Conservation (phyloP, 2,888 invertebrate species). For the Lycaena phlaeas region DNA sequence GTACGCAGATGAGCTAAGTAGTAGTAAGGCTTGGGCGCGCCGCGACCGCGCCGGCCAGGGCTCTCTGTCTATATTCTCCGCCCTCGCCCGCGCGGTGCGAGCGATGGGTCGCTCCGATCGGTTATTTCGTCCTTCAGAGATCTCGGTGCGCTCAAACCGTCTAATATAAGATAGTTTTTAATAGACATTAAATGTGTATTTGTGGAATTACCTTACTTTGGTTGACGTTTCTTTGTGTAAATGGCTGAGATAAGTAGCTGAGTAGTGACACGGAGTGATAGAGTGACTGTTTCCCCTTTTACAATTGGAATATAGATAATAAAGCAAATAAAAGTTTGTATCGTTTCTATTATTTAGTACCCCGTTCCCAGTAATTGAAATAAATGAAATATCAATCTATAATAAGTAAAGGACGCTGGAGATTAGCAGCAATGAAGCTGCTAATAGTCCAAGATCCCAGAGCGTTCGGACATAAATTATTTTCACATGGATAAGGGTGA, state of each 20-base stretch:
- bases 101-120: slow-evolving; percentile 9
- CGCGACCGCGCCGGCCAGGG: slow-evolving; percentile 34
- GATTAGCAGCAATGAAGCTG: no score
- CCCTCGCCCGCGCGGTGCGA: slow-evolving; percentile 25
- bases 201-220: slow-evolving; percentile 69
- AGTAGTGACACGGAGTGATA: slow-evolving; percentile 65
- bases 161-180: slow-evolving; percentile 52
- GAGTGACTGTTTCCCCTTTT: slow-evolving; percentile 69
- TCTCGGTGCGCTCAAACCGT: slow-evolving; percentile 40
- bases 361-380: slow-evolving; percentile 9
- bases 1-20: slow-evolving; percentile 46
- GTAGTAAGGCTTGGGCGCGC: slow-evolving; percentile 35
- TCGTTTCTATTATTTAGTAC: slow-evolving; percentile 37
- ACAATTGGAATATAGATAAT: slow-evolving; percentile 71
- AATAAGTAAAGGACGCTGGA: no score
- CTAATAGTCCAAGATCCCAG: no score
- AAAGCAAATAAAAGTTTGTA: slow-evolving; percentile 64
- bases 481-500: no score
- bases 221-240: slow-evolving; percentile 70
- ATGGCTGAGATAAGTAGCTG: slow-evolving; percentile 64
- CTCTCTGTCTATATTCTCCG: slow-evolving; percentile 31
- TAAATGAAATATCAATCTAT: neutral
- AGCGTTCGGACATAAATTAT: no score
- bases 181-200: slow-evolving; percentile 72
- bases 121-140: slow-evolving; percentile 20